Evolutionary conservation across 2,888 invertebrate genomes (phyloP).

Genomic region (Drosophila prolongata): DNA sequence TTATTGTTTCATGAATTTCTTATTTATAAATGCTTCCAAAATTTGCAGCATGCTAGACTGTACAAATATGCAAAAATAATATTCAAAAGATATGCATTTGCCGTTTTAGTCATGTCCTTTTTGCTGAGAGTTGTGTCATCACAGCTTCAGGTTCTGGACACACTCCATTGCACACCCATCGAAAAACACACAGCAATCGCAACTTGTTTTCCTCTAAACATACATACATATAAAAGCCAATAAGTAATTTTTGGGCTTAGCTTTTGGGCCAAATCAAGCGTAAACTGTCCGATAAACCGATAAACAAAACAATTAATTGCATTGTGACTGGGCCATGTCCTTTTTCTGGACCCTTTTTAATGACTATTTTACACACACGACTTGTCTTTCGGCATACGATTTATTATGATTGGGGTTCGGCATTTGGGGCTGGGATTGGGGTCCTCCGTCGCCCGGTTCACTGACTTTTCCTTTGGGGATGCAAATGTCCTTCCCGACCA

Average conservation of each 20-base stretch:
- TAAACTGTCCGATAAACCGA: conserved; percentile 75
- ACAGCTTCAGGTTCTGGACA: background rate
- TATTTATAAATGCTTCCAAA: too few species aligned
- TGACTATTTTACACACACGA: conserved; percentile 79
- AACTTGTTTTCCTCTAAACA: background rate
- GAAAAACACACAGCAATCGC: background rate
- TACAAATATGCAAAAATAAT: background rate
- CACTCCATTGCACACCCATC: conserved; percentile 10
- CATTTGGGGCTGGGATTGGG: conserved; percentile 13
- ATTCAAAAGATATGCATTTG: background rate
- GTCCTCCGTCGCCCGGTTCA: conserved; percentile 47
- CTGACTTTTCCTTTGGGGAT: conserved; percentile 47
- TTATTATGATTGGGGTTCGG: conserved; percentile 62
- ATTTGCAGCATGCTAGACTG: too few species aligned
- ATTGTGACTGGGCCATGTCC: conserved; percentile 40
- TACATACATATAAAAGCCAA: too few species aligned
- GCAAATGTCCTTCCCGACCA: conserved; percentile 8
- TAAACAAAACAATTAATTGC: conserved; percentile 80
- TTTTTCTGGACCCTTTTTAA: conserved; percentile 60
- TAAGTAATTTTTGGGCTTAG: conserved; percentile 10
- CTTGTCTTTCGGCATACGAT: conserved; percentile 61
- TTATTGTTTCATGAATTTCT: too few species aligned
- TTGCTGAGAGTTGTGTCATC: conserved; percentile 30
- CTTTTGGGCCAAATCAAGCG: conserved; percentile 71
- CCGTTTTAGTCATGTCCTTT: background rate